Evolutionary conservation across 2,888 invertebrate genomes (phyloP).

Genomic region (Drosophila helvetica): DNA sequence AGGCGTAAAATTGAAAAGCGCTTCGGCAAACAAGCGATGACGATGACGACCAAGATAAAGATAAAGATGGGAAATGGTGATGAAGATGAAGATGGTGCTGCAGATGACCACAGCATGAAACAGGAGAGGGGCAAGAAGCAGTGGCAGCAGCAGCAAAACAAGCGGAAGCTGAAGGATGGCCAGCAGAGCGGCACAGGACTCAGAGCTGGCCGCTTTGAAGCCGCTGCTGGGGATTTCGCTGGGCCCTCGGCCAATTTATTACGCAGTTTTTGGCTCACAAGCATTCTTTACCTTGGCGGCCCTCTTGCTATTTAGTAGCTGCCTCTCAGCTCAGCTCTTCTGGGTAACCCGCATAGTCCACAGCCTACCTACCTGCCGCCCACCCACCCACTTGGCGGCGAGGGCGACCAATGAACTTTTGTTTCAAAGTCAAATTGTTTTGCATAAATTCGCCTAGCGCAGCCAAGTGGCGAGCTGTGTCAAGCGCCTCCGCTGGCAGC

Average conservation of each 20-base stretch:
- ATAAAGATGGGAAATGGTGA: conserved; percentile 25
- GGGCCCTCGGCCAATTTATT: conserved; percentile 60
- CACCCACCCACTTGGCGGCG: not conserved
- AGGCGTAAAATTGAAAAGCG: conserved; percentile 75
- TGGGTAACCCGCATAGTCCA: too few relatives aligned
- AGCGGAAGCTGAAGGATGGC: conserved; percentile 60
- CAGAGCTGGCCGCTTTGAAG: conserved; percentile 30
- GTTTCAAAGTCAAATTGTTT: conserved; percentile 74
- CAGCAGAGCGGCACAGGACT: conserved; percentile 19
- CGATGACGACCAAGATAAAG: conserved; percentile 15
- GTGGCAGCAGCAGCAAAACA: conserved; percentile 53
- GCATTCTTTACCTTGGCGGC: conserved; percentile 45
- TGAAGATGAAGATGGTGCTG: conserved; percentile 23
- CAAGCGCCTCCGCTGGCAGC: conserved; percentile 44
- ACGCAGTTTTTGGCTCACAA: conserved; percentile 63
- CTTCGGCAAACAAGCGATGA: conserved; percentile 61
- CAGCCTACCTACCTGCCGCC: not conserved
- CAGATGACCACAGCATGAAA: conserved; percentile 1
- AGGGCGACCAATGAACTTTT: conserved; percentile 46
- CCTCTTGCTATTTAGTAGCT: conserved; percentile 46
- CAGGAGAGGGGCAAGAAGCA: conserved; percentile 9
- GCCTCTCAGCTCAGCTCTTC: not conserved
- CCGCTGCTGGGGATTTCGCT: conserved; percentile 34
- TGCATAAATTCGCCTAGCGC: conserved; percentile 66
- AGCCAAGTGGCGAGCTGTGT: conserved; percentile 72